Conservation (phyloP, 2,113 vertebrate genomes). For the Theropithecus gelada region DNA sequence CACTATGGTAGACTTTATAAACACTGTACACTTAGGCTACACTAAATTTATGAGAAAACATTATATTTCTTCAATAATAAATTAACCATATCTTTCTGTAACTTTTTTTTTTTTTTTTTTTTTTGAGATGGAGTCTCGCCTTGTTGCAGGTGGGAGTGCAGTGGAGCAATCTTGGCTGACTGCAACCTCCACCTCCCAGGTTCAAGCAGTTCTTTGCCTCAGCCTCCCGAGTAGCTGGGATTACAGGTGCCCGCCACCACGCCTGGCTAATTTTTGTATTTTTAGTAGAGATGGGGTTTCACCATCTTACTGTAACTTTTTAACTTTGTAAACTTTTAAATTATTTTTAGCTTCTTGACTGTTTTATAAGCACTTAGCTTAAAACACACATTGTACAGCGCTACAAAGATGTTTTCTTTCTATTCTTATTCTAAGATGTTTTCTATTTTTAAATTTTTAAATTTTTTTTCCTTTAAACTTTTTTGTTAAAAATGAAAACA, state of each 20-base stretch:
- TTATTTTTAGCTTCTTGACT: neutral
- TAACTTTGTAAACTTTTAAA: neutral
- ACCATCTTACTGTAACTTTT: neutral
- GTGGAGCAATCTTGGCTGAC: no score
- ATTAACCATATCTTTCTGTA: neutral
- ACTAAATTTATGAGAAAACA: neutral
- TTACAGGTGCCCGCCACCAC: no score
- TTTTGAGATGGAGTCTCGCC: no score
- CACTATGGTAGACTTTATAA: neutral
- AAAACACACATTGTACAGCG: neutral
- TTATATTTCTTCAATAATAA: neutral
- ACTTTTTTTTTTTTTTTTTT: neutral
- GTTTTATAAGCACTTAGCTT: neutral
- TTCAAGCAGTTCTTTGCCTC: no score
- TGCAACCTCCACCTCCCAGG: no score
- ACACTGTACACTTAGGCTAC: neutral
- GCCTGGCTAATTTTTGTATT: no score
- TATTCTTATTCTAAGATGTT: neutral
- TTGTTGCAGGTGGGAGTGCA: no score
- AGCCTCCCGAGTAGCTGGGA: no score
- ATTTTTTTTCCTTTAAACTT: neutral
- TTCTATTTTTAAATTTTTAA: neutral
- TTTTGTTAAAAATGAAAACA: neutral
- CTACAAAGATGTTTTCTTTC: neutral
- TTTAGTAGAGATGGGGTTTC: no score